Percentiles rank a stretch among this genome's conserved stretches.
These are phyloP conservation scores for Tridacna gigas DNA, from an alignment of 2,888 invertebrate species.

Conservation along the genomic window DNA sequence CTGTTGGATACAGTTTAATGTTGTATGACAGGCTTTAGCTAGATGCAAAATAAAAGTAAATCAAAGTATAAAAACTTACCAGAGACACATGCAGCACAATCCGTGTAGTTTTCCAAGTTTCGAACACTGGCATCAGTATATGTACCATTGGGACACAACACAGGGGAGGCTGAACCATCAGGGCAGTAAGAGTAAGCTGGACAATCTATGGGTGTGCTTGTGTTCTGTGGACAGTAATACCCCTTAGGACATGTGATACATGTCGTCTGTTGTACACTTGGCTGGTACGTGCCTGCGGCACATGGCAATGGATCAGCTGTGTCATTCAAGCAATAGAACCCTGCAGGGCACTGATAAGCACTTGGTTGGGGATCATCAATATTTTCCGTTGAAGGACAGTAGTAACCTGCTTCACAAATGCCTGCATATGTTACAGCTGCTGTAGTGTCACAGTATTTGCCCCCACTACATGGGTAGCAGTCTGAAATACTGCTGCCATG, in stretches of 20 bases:
- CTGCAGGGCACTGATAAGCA: constrained; percentile 73
- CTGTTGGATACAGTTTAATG: no score
- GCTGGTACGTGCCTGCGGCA: constrained; percentile 80
- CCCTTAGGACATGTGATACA: constrained; percentile 77
- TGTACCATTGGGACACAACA: constrained; percentile 80
- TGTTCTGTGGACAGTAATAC: constrained; percentile 75
- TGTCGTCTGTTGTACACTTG: constrained; percentile 62
- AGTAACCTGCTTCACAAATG: constrained; percentile 74
- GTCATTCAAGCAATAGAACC: constrained; percentile 74
- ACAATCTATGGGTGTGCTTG: constrained; percentile 76
- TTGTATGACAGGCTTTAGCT: no score
- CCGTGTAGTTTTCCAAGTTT: constrained; percentile 67
- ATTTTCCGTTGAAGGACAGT: constrained; percentile 75
- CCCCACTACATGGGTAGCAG: constrained; percentile 77
- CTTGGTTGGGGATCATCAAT: constrained; percentile 70
- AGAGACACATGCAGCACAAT: constrained; percentile 77
- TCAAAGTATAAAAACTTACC: constrained; percentile 64
- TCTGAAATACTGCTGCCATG: constrained; percentile 70
- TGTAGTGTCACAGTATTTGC: constrained; percentile 73
- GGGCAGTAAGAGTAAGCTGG: constrained; percentile 82
- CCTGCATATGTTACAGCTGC: constrained; percentile 72
- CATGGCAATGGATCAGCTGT: constrained; percentile 74
- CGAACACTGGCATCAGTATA: constrained; percentile 72
- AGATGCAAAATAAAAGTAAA: no score
- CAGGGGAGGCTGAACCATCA: constrained; percentile 73